Percentiles rank a stretch among this genome's conserved stretches.
phyloP scores from a whole-genome alignment of 1,140 invertebrate species.

The Gonioctena quinquepunctata region DNA sequence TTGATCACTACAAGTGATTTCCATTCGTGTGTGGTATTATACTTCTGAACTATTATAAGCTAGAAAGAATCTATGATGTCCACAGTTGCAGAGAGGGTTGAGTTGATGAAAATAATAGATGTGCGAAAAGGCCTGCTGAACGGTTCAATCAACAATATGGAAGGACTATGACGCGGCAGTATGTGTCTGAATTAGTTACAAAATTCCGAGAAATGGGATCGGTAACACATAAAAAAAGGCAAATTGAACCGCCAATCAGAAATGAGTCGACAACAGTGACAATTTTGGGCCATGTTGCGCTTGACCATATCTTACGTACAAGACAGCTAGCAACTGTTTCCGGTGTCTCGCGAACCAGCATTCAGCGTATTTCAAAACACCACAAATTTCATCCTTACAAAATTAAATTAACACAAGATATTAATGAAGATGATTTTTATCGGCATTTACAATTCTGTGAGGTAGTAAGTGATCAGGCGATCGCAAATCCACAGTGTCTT shows the following conservation, averaged over 20 bases:
- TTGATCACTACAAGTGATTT: neutral
- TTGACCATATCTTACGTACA: neutral
- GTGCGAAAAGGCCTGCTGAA: neutral
- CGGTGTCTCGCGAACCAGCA: neutral
- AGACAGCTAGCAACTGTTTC: neutral
- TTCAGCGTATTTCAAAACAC: neutral
- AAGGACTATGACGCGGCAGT: neutral
- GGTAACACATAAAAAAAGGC: neutral
- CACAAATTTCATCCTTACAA: neutral
- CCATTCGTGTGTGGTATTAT: neutral
- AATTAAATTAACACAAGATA: constrained; percentile 7
- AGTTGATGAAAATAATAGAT: neutral
- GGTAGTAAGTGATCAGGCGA: neutral
- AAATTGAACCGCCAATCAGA: neutral
- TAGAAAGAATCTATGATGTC: neutral
- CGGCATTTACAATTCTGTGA: neutral
- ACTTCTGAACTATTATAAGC: neutral
- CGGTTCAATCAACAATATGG: neutral
- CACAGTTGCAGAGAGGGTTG: neutral
- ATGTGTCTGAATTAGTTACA: neutral
- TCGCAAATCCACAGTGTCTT: neutral
- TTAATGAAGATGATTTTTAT: neutral
- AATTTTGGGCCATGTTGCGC: neutral
- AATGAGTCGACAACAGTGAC: neutral
- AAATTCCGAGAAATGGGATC: neutral